Percentiles rank a stretch among this genome's conserved stretches.
Conservation (phyloP, 1,140 invertebrate genomes). For the Drosophila busckii region DNA sequence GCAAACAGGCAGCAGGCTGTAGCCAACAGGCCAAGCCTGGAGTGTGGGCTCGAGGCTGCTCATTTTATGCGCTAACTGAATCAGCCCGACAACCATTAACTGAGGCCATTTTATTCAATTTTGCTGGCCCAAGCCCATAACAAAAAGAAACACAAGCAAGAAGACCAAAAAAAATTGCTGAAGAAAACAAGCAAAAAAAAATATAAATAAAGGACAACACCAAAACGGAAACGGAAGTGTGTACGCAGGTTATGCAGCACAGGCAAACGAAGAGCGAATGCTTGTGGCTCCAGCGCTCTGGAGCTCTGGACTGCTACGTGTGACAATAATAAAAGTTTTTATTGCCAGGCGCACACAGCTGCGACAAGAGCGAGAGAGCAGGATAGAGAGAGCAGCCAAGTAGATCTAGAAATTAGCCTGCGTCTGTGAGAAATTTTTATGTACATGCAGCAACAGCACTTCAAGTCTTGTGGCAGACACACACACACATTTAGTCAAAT, state of each 20-base stretch:
- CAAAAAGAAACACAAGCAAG: slow-evolving; percentile 12
- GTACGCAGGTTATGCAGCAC: slow-evolving; percentile 72
- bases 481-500: slow-evolving; percentile 9
- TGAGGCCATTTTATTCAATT: slow-evolving; percentile 75
- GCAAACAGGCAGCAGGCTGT: not conserved
- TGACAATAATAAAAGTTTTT: slow-evolving; percentile 77
- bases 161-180: not conserved
- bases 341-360: slow-evolving; percentile 67
- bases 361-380: slow-evolving; percentile 22
- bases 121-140: slow-evolving; percentile 39
- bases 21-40: not conserved
- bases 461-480: not conserved
- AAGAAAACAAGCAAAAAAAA: slow-evolving; percentile 12
- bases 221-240: slow-evolving; percentile 61
- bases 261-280: too few relatives aligned
- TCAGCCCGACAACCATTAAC: slow-evolving; percentile 76
- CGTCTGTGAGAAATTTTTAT: slow-evolving; percentile 22
- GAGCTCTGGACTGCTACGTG: slow-evolving; percentile 50
- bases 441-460: slow-evolving; percentile 4
- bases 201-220: slow-evolving; percentile 29
- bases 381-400: slow-evolving; percentile 14
- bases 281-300: slow-evolving; percentile 28
- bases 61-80: slow-evolving; percentile 76
- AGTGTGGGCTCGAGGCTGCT: slow-evolving; percentile 34
- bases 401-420: slow-evolving; percentile 58